Evolutionary conservation across 2,797 vertebrate species (phyloP).

Genomic region (Crossoptilon crossoptilon): DNA sequence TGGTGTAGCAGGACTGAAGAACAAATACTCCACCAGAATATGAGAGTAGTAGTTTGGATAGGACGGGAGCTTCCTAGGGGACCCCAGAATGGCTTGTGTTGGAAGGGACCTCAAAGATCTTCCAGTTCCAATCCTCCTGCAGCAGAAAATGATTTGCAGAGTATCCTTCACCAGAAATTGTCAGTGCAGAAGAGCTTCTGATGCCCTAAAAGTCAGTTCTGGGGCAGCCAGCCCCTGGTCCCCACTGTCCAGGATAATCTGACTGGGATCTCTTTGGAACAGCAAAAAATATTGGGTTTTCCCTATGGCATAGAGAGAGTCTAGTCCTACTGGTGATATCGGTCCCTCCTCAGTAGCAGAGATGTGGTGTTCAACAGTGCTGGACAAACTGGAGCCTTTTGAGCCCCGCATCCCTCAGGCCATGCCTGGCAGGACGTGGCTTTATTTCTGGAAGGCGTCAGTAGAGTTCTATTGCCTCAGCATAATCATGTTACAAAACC

Average conservation of each 20-base stretch:
- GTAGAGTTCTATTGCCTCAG: neutral
- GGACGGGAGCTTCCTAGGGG: neutral
- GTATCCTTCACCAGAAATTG: neutral
- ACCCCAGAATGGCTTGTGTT: no score
- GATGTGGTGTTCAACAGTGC: neutral
- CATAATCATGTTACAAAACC: neutral
- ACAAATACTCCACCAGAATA: neutral
- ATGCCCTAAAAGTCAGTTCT: neutral
- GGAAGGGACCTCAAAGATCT: no score
- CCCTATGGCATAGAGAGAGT: neutral
- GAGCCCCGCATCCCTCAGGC: neutral
- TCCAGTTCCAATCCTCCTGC: no score
- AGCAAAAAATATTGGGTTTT: neutral
- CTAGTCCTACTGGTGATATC: neutral
- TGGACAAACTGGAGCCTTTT: neutral
- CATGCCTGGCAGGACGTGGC: neutral
- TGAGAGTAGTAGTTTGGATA: neutral
- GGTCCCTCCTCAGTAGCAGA: neutral
- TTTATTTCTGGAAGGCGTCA: conserved; percentile 29
- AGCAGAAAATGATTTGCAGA: neutral
- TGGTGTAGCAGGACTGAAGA: accelerated
- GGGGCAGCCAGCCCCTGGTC: neutral
- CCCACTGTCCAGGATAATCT: neutral
- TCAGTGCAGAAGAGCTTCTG: neutral
- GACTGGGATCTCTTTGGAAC: neutral